Base-by-base conservation (phyloP, 2,888 invertebrate genomes). In the Chrysomela aeneicollis region DNA sequence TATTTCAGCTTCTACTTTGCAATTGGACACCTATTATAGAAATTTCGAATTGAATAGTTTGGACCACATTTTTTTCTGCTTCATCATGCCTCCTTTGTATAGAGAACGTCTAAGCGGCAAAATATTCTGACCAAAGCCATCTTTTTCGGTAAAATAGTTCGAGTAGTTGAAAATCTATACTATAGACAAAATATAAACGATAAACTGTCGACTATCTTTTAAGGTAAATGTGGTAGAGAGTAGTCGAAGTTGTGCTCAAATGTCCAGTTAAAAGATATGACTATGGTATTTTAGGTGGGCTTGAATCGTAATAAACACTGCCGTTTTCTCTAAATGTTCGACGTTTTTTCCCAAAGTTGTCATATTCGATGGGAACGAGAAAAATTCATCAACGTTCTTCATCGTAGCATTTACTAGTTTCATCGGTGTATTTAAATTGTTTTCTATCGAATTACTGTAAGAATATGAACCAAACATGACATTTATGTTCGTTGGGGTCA, bases 271-370 rank as follows among this genome's bases (percentile, higher is more conserved):
- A 68, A 66, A 63, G n/a, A 59, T 66, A 62, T 66, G 71, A 64
- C 65, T 66, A 65, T 69, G 70, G 70, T 70, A 71, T 74, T 73
- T 73, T 72, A 76, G 75, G 73, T 76, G 78, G 77, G 78, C 78
- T 78, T 79, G 74, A 76, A 77, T 74, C 77, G 76, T 77, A 78
- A 77, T 78, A 73, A 79, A 79, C 80, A 81, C 81, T 80, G 80
- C 80, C 80, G 79, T 78, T 78, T 77, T 78, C 77, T 77, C 75
- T 74, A 76, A 74, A 76, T 76, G 74, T 74, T 74, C 71, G 69
- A 69, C 69, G 68, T 70, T 65, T 69, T 59, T 49, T 61, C 64
- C 35, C 19, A 15, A 15, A 15, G n/a, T 42, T 42, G 42, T 42
- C n/a, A 42, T 2, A 15, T 15, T n/a, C 42, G 9, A 42, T 42